These are phyloP conservation scores for Drosophila melanosoma DNA, from an alignment of 2,888 invertebrate genomes.

Conservation along the genomic window DNA sequence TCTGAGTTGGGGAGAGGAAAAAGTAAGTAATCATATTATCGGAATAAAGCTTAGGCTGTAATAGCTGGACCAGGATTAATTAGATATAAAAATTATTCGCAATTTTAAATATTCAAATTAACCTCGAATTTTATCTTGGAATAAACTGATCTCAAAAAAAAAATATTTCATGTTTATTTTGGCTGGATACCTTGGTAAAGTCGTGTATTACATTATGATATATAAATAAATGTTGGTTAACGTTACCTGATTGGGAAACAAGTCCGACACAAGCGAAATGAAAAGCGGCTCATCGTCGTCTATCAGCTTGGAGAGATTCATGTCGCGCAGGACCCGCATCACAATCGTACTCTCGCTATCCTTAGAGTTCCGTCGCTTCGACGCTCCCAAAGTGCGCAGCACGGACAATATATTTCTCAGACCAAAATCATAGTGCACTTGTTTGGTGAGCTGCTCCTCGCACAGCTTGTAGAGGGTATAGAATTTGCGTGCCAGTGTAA, in stretches of 20 bases:
- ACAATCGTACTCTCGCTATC: conserved; percentile 98
- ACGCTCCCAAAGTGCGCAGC: conserved; percentile 95
- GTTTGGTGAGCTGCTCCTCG: conserved; percentile 98
- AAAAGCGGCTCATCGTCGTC: conserved; percentile 99
- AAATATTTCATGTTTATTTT: background rate
- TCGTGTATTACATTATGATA: background rate
- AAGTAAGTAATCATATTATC: background rate
- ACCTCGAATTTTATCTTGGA: rapidly evolving
- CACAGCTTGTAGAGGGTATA: conserved; percentile 98
- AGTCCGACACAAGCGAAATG: conserved; percentile 96
- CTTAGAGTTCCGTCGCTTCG: conserved; percentile 95
- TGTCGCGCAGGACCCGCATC: conserved; percentile 98
- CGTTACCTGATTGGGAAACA: conserved; percentile 94
- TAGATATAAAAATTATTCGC: background rate
- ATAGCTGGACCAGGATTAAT: background rate
- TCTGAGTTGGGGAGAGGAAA: conserved; percentile 72
- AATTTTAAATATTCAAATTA: background rate
- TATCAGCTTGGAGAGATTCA: conserved; percentile 98
- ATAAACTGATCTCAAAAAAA: background rate
- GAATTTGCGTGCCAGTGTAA: conserved; percentile 97
- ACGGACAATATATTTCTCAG: conserved; percentile 97
- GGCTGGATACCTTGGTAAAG: background rate
- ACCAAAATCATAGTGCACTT: conserved; percentile 99
- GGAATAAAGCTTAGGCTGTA: background rate
- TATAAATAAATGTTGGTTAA: background rate